Evolutionary conservation across 2,113 vertebrate species (phyloP), one percentile per base, ranked within the genome.

Genomic region (Halcyon malimbica): DNA sequence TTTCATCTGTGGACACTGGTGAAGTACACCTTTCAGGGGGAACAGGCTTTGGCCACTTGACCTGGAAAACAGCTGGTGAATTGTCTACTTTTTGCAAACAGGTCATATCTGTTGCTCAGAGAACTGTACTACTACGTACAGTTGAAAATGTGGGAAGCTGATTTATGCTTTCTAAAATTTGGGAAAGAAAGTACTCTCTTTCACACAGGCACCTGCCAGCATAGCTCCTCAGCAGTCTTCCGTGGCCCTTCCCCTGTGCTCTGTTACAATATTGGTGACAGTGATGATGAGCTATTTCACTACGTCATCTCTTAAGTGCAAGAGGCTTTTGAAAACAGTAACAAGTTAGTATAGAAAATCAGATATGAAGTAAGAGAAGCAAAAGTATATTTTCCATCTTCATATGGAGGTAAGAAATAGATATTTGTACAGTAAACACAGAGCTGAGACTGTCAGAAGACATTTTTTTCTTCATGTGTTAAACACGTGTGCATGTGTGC

Each of bases 51-150:
- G 83, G 62, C 64, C 39, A 14, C 28, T 94, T 2, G 11, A 54
- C 84, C 71, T 73, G 56, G 81, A 79, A 70, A 84, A 51, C 31
- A 87, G 71, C 31, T 37, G 50, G 33, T 94, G 81, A 84, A 87
- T 33, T 71, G 81, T 31, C n/a, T 86, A 0, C 29, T 92, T 83
- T 35, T 64, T 89, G 63, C 68, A 50, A 46, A 15, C 56, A 67
- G 46, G 24, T 37, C 26, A 14, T 88, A 95, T 91, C 19, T 86
- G 37, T 39, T 90, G 51, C 83, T 82, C 26, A 3, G 60, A 35
- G 16, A 82, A 4, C 39, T 42, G 13, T 18, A 4, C 15, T 67
- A 6, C 53, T 60, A 5, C 2, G 0, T 67, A 16, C 26, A 42
- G 46, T 56, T 75, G 8, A 39, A 91, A 84, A 50, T 50, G 39